Conservation (phyloP, 2,113 vertebrate genomes). For the Tamias sibiricus region DNA sequence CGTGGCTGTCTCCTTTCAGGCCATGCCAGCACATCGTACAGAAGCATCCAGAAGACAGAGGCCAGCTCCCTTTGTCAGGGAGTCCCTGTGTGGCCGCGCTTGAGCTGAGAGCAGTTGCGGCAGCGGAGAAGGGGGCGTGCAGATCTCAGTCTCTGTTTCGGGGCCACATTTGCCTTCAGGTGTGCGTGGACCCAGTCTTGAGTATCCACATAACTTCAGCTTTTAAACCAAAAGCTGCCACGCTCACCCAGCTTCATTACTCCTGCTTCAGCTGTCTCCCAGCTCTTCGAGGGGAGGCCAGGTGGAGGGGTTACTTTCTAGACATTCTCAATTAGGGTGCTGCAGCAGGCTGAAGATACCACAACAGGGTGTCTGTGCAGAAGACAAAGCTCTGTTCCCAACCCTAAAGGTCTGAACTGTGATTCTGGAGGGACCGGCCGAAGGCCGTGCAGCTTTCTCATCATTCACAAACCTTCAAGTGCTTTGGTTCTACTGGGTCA, state of each 20-base stretch:
- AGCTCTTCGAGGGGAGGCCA: not conserved
- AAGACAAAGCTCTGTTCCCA: not conserved
- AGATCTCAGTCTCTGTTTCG: too few species aligned
- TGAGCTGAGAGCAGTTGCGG: too few species aligned
- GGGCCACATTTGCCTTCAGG: not conserved
- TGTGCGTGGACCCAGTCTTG: not conserved
- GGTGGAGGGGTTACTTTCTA: not conserved
- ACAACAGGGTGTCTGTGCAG: not conserved
- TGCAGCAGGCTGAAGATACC: not conserved
- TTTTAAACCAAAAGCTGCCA: not conserved
- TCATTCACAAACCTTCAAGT: not conserved
- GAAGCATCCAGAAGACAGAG: not conserved
- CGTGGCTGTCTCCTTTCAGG: not conserved
- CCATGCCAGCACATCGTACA: too few species aligned
- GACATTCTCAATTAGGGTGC: too few species aligned
- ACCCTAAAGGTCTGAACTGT: not conserved
- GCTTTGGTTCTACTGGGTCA: not conserved
- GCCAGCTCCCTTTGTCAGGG: not conserved
- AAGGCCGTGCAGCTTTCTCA: not conserved
- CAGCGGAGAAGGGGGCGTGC: not conserved
- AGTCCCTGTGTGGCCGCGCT: fast-evolving
- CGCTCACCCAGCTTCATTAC: not conserved
- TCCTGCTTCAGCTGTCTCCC: not conserved
- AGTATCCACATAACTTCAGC: fast-evolving
- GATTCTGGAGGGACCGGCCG: not conserved